Conservation (phyloP, 2,113 vertebrate genomes). For the Mandrillus leucophaeus region DNA sequence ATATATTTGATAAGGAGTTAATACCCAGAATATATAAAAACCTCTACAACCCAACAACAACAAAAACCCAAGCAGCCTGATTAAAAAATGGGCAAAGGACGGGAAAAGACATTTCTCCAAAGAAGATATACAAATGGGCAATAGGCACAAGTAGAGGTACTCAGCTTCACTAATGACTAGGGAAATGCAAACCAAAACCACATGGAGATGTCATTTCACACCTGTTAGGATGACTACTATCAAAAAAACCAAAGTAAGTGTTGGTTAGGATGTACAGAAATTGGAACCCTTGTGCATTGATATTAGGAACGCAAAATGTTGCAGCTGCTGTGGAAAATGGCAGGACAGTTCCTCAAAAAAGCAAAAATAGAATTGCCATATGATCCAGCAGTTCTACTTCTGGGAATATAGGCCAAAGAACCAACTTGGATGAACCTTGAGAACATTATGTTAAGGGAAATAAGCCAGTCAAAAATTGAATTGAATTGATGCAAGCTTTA, state of each 20-base stretch:
- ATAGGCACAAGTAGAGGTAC: neutral
- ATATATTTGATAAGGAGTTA: neutral
- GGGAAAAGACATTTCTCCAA: neutral
- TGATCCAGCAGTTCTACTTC: neutral
- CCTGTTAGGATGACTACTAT: neutral
- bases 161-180: neutral
- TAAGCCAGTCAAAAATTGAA: neutral
- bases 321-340: neutral
- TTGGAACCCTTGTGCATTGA: neutral
- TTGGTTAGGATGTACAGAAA: neutral
- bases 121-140: neutral
- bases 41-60: neutral
- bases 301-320: neutral
- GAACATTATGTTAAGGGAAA: neutral
- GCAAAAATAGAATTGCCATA: neutral
- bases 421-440: neutral
- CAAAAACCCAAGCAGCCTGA: neutral
- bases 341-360: neutral
- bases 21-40: neutral
- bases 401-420: neutral
- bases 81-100: neutral
- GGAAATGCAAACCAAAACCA: neutral
- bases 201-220: neutral
- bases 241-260: neutral
- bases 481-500: too few relatives aligned